These are phyloP conservation scores for Rhorus exstirpatorius DNA, from an alignment of 2,888 invertebrate genomes.

Conservation along the genomic window DNA sequence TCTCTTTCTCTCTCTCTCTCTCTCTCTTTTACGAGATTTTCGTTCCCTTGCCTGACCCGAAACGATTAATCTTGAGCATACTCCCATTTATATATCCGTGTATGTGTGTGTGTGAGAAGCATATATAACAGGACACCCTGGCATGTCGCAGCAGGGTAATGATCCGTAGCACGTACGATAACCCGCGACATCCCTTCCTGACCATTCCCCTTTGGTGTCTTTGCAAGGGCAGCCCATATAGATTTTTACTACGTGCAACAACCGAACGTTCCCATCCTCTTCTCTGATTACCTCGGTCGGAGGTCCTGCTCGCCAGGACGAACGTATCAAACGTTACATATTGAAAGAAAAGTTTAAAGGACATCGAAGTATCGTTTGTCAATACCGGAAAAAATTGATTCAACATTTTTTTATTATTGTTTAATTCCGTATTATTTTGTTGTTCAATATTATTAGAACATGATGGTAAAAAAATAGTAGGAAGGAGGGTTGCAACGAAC, in stretches of 20 bases:
- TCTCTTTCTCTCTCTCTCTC: conserved; percentile 30
- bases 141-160: conserved; percentile 82
- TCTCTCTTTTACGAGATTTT: conserved; percentile 21
- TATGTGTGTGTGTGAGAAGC: conserved; percentile 1
- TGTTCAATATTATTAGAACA: no score
- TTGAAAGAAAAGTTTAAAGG: neutral
- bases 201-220: conserved; percentile 47
- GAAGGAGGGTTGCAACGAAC: no score
- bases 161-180: conserved; percentile 85
- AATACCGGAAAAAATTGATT: no score
- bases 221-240: conserved; percentile 37
- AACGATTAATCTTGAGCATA: conserved; percentile 72
- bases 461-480: no score
- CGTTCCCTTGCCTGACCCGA: conserved; percentile 50
- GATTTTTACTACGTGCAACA: conserved; percentile 34
- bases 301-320: conserved; percentile 12
- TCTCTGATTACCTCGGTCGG: conserved; percentile 18
- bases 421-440: no score
- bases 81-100: neutral
- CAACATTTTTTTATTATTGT: no score
- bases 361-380: neutral
- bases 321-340: neutral
- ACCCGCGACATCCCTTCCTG: conserved; percentile 75
- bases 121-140: conserved; percentile 47
- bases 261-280: conserved; percentile 21